phyloP scores from a whole-genome alignment of 2,888 invertebrate species.

The Pristionchus arcanus region DNA sequence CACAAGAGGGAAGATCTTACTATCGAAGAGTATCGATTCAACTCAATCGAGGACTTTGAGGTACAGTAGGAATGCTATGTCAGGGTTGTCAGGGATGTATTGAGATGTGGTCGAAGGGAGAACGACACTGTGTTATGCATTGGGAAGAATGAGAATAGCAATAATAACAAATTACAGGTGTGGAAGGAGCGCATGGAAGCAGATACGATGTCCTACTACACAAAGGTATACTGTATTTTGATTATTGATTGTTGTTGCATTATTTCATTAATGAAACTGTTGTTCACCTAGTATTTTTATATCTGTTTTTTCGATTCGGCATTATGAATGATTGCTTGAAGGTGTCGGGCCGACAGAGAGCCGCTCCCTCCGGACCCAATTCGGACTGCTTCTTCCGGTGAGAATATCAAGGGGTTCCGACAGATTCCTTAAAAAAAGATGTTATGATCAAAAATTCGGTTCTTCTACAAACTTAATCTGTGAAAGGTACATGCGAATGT shows the following conservation, averaged over 20 bases:
- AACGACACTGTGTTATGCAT: not conserved
- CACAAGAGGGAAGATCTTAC: slow-evolving; percentile 50
- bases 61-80: not conserved
- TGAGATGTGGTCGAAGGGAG: not conserved
- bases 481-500: no score
- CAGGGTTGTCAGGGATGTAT: no score
- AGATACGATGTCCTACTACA: slow-evolving; percentile 52
- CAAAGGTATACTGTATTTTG: not conserved
- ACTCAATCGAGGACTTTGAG: slow-evolving; percentile 46
- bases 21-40: slow-evolving; percentile 53
- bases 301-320: no score
- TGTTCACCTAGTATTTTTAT: no score
- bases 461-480: no score
- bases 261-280: no score
- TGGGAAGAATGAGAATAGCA: not conserved
- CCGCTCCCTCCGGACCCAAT: slow-evolving; percentile 44
- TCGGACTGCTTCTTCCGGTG: slow-evolving; percentile 53
- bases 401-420: not conserved
- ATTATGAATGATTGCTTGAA: no score
- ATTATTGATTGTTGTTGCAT: no score
- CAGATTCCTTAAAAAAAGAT: no score
- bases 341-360: slow-evolving; percentile 48
- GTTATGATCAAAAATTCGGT: no score
- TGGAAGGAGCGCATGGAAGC: slow-evolving; percentile 55
- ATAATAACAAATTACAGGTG: not conserved